phyloP scores from a whole-genome alignment of 2,113 vertebrate genomes.

The Pampusana beccarii region DNA sequence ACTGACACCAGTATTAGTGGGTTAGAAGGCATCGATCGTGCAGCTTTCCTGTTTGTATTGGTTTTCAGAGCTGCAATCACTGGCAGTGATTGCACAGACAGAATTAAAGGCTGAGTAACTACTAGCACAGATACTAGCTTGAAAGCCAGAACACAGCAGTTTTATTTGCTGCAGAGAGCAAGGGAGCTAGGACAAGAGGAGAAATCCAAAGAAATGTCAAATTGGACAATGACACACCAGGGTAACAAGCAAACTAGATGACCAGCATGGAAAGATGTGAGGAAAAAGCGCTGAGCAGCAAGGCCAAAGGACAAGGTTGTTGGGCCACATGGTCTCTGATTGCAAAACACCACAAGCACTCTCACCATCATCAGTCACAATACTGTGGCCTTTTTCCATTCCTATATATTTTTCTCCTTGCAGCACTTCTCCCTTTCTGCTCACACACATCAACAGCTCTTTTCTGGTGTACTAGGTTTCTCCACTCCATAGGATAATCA shows the following conservation, averaged over 20 bases:
- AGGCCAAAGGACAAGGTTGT: neutral
- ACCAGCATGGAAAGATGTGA: neutral
- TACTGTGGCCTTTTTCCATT: neutral
- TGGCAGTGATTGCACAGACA: neutral
- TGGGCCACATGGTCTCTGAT: neutral
- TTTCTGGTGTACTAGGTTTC: neutral
- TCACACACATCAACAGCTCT: neutral
- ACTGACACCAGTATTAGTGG: neutral
- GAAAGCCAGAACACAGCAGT: neutral
- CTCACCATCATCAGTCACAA: neutral
- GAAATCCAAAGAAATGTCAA: neutral
- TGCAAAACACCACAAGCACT: neutral
- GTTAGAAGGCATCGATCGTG: rapidly evolving
- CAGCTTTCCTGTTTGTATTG: neutral
- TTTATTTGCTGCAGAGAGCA: neutral
- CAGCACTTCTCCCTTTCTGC: neutral
- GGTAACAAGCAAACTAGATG: neutral
- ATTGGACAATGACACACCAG: neutral
- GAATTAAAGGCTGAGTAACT: neutral
- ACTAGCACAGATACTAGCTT: neutral
- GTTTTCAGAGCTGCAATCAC: neutral
- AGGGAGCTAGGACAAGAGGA: neutral
- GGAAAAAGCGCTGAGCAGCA: neutral
- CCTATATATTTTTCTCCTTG: neutral
- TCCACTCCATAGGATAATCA: neutral